Percentiles rank a stretch among this genome's conserved stretches.
Conservation (phyloP, 2,113 vertebrate genomes). For the Pleuronectes platessa region DNA sequence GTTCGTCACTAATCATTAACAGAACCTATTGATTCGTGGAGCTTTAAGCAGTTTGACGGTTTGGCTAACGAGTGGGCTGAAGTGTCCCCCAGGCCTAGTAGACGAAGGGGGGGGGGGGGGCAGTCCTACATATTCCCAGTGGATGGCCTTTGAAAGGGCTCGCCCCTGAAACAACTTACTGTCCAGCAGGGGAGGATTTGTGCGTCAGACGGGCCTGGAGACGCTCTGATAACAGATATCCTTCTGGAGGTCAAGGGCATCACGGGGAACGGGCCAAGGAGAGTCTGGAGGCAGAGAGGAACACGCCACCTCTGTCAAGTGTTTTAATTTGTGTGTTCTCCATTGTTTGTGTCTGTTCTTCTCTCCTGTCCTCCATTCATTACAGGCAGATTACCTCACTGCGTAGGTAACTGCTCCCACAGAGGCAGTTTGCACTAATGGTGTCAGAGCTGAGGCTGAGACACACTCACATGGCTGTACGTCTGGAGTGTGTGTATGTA, state of each 20-base stretch:
- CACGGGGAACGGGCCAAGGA: conserved; percentile 24
- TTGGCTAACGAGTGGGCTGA: no score
- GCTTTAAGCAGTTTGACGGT: not conserved
- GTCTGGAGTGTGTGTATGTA: not conserved
- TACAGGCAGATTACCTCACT: conserved; percentile 37
- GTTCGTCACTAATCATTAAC: not conserved
- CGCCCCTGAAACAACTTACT: conserved; percentile 5
- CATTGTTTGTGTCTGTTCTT: not conserved
- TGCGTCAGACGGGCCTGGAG: conserved; percentile 14
- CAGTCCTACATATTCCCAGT: not conserved
- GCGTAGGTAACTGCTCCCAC: conserved; percentile 26
- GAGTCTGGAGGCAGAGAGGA: conserved; percentile 2
- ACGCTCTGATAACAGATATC: conserved; percentile 42
- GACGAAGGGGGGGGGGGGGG: not conserved
- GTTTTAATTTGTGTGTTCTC: not conserved
- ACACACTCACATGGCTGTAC: conserved; percentile 8
- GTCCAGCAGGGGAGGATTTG: conserved; percentile 45
- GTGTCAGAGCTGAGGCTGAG: conserved; percentile 21
- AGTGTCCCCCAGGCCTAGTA: not conserved
- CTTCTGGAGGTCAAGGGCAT: conserved; percentile 38
- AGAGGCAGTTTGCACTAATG: conserved; percentile 39
- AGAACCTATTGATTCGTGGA: not conserved
- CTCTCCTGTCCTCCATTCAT: conserved; percentile 15
- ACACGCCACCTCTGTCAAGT: not conserved
- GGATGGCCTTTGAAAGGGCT: not conserved